phyloP scores from a whole-genome alignment of 2,797 vertebrate species.

The Rhinichthys osculus region DNA sequence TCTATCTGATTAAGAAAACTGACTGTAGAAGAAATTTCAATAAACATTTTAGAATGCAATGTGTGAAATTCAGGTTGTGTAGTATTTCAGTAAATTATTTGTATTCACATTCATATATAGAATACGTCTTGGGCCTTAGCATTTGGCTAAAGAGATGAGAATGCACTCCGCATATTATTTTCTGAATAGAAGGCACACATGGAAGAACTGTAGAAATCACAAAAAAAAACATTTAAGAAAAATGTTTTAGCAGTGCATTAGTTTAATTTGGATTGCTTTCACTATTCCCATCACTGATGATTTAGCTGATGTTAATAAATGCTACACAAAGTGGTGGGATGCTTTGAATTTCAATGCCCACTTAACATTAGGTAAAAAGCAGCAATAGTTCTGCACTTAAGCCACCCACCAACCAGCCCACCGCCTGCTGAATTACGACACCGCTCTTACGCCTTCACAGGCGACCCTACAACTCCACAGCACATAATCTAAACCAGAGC shows the following conservation, averaged over 20 bases:
- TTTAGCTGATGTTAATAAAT: conserved; percentile 41
- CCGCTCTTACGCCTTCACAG: conserved; percentile 43
- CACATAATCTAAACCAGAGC: conserved; percentile 52
- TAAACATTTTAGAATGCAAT: neutral
- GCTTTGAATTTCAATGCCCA: conserved; percentile 57
- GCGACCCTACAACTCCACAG: conserved; percentile 51
- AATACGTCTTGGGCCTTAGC: neutral
- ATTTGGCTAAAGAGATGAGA: neutral
- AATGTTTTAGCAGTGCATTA: neutral
- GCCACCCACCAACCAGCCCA: conserved; percentile 58
- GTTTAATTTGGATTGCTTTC: conserved; percentile 1
- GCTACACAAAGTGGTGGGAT: conserved; percentile 38
- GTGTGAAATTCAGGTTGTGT: neutral
- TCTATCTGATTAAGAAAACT: neutral
- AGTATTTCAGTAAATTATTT: neutral
- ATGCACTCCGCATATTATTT: neutral
- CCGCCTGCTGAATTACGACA: conserved; percentile 45
- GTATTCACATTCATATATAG: neutral
- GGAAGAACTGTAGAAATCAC: neutral
- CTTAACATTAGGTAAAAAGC: conserved; percentile 48
- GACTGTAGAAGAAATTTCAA: too few relatives aligned
- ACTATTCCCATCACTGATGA: neutral
- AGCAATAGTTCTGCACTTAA: conserved; percentile 43
- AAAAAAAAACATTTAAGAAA: neutral
- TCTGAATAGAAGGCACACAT: neutral